These are phyloP conservation scores for Tragelaphus oryx DNA, from an alignment of 2,797 vertebrate genomes.

Conservation along the genomic window DNA sequence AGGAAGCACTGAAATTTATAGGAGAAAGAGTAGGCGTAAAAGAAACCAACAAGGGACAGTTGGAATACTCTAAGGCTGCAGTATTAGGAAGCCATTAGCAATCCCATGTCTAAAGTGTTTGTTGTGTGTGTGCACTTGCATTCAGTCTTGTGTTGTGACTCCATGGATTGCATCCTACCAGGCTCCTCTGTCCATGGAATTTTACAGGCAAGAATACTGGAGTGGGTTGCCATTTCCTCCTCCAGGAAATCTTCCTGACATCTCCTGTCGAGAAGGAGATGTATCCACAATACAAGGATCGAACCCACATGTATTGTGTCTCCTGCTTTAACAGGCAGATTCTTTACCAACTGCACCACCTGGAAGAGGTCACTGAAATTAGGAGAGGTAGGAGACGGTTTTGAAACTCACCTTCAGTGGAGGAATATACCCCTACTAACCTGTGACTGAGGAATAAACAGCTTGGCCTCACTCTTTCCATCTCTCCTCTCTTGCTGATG, in stretches of 20 bases:
- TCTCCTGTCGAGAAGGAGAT: background rate
- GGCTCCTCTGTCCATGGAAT: background rate
- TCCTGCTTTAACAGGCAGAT: background rate
- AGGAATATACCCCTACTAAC: background rate
- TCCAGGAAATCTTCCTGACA: background rate
- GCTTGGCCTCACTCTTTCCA: background rate
- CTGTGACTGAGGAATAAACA: background rate
- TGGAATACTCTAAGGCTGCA: background rate
- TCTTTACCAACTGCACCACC: background rate
- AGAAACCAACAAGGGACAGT: background rate
- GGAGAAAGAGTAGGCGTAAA: background rate
- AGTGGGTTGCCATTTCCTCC: background rate
- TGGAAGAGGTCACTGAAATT: background rate
- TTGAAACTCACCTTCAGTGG: background rate
- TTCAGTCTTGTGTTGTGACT: background rate
- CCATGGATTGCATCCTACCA: background rate
- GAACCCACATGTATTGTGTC: background rate
- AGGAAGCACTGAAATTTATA: background rate
- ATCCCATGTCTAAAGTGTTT: background rate
- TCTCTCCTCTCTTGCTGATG: background rate
- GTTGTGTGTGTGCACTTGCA: background rate
- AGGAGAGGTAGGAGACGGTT: background rate
- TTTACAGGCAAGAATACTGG: background rate
- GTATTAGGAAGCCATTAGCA: background rate
- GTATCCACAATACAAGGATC: background rate